Evolutionary conservation across 2,797 vertebrate genomes (phyloP).

Genomic region (Limosa lapponica): DNA sequence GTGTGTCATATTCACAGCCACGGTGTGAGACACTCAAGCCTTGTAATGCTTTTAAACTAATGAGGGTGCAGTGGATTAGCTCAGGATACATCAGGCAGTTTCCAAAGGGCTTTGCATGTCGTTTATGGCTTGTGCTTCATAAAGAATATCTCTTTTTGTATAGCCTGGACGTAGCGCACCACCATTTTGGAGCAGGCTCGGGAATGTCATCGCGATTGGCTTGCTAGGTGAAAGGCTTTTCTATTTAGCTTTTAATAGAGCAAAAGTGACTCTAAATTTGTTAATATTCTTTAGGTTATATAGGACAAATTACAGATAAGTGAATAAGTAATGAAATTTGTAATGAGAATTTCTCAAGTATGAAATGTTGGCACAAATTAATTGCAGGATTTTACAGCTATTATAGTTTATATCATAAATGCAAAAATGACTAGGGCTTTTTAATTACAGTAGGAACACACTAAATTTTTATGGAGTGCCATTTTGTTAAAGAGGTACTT

Average conservation of each 20-base stretch:
- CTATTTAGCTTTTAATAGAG: constrained; percentile 79
- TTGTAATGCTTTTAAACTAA: background rate
- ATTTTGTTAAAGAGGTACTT: constrained; percentile 83
- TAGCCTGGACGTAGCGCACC: background rate
- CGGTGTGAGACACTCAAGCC: background rate
- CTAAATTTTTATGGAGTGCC: constrained; percentile 85
- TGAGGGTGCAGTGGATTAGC: background rate
- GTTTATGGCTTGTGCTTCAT: background rate
- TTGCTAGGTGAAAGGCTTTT: constrained; percentile 76
- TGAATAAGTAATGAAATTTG: constrained; percentile 86
- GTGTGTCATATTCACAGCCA: background rate
- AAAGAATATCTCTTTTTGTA: background rate
- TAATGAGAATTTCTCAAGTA: constrained; percentile 85
- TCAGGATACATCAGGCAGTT: background rate
- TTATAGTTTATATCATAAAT: constrained; percentile 85
- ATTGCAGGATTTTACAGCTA: constrained; percentile 82
- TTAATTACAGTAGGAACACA: constrained; percentile 83
- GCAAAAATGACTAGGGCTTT: constrained; percentile 82
- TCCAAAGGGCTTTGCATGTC: background rate
- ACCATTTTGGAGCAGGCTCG: constrained; percentile 12
- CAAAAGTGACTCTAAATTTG: constrained; percentile 83
- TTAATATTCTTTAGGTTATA: constrained; percentile 85
- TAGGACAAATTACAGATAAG: constrained; percentile 84
- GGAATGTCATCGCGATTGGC: constrained; percentile 54
- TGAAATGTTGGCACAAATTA: constrained; percentile 84